Conservation (phyloP, 2,888 invertebrate genomes). For the Hymenopus coronatus region DNA sequence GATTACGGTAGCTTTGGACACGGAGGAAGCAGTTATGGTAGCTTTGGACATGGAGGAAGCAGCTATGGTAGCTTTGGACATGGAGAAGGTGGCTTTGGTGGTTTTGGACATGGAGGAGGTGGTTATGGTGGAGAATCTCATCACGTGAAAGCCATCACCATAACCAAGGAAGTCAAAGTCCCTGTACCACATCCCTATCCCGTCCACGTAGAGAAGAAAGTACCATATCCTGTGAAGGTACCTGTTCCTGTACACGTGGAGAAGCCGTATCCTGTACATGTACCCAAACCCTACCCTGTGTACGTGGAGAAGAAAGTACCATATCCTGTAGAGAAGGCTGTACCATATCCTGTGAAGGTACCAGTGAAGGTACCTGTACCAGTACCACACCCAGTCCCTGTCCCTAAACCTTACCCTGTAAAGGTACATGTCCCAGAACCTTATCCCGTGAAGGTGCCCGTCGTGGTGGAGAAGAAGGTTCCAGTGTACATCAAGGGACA, state of each 20-base stretch:
- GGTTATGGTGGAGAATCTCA: not conserved
- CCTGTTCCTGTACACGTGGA: not conserved
- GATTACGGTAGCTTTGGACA: no score
- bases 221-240: not conserved
- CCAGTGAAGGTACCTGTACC: not conserved
- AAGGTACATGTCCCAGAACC: not conserved
- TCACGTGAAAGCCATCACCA: not conserved
- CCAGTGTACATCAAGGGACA: not conserved
- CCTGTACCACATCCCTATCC: no score
- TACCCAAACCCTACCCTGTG: not conserved
- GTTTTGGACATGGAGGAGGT: not conserved
- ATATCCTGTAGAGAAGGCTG: not conserved
- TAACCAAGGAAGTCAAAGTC: no score
- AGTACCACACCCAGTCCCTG: not conserved
- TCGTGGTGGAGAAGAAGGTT: not conserved
- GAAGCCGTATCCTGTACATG: not conserved
- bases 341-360: constrained; percentile 3
- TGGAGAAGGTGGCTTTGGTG: no score
- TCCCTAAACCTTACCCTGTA: not conserved
- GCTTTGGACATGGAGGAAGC: not conserved
- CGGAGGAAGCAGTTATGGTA: no score
- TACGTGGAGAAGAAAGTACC: not conserved
- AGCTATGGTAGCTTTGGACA: no score
- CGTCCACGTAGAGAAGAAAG: no score
- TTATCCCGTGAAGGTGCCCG: not conserved